phyloP scores from a whole-genome alignment of 1,140 invertebrate species.

The Drosophila sturtevanti region DNA sequence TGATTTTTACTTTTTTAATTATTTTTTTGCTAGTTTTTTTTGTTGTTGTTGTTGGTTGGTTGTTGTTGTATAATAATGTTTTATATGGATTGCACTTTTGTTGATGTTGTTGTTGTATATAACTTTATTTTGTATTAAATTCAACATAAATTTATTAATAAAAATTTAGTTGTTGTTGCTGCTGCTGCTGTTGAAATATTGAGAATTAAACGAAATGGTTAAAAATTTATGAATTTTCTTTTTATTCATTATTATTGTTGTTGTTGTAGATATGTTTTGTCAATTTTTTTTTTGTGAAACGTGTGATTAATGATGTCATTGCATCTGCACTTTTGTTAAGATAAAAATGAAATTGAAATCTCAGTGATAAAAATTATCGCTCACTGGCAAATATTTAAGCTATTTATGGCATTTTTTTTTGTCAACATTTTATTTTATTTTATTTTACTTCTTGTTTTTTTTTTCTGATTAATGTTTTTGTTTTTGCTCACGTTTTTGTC shows the following conservation, averaged over 20 bases:
- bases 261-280: neutral
- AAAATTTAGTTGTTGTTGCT: constrained; percentile 64
- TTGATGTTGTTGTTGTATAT: constrained; percentile 43
- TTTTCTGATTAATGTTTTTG: constrained; percentile 4
- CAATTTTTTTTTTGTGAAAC: constrained; percentile 23
- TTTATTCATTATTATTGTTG: neutral
- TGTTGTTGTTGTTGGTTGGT: constrained; percentile 45
- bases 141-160: constrained; percentile 80
- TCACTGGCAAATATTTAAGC: constrained; percentile 51
- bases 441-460: constrained; percentile 21
- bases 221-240: constrained; percentile 13
- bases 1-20: constrained; percentile 78
- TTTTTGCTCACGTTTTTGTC: constrained; percentile 42
- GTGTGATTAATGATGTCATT: constrained; percentile 52
- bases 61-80: constrained; percentile 38
- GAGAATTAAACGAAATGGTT: constrained; percentile 34
- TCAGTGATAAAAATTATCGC: constrained; percentile 31
- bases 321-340: constrained; percentile 32
- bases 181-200: constrained; percentile 42
- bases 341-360: constrained; percentile 42
- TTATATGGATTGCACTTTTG: constrained; percentile 72
- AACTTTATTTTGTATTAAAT: constrained; percentile 58
- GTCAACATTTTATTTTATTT: constrained; percentile 16
- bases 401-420: constrained; percentile 40
- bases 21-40: constrained; percentile 49